phyloP scores from a whole-genome alignment of 2,888 invertebrate species.

The Prosapia bicincta region DNA sequence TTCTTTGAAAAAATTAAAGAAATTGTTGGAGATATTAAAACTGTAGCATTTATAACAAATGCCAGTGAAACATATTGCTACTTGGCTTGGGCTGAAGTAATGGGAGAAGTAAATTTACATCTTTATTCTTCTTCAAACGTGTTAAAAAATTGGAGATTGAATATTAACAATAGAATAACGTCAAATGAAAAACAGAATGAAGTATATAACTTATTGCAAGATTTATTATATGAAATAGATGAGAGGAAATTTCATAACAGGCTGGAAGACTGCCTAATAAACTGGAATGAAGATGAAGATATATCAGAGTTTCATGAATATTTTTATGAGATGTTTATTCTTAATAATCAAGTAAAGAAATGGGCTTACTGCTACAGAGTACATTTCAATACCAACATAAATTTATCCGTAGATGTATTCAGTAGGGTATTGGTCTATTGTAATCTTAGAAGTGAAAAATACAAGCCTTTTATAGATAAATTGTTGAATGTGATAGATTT shows the following conservation, averaged over 20 bases:
- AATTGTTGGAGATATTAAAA: conserved; percentile 28
- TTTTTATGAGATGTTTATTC: neutral
- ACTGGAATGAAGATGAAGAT: neutral
- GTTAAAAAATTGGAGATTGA: conserved; percentile 30
- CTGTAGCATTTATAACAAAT: conserved; percentile 40
- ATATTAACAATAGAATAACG: conserved; percentile 8
- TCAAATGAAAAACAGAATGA: conserved; percentile 4
- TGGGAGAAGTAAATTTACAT: conserved; percentile 28
- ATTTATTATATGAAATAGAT: conserved; percentile 10
- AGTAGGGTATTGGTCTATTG: conserved; percentile 37
- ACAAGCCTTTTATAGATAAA: conserved; percentile 36
- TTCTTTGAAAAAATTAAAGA: conserved; percentile 33
- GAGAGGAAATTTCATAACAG: neutral
- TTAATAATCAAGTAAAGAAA: neutral
- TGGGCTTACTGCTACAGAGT: conserved; percentile 38
- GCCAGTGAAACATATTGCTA: conserved; percentile 36
- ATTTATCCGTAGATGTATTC: conserved; percentile 40
- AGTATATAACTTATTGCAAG: conserved; percentile 4
- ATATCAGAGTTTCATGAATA: conserved; percentile 5
- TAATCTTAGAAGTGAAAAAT: conserved; percentile 36
- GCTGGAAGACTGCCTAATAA: neutral
- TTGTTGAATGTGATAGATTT: conserved; percentile 37
- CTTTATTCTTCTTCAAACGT: conserved; percentile 40
- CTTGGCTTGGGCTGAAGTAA: conserved; percentile 36
- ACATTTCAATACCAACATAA: conserved; percentile 37